These are phyloP conservation scores for Sinocyclocheilus anophthalmus DNA, from an alignment of 2,113 vertebrate genomes.

Conservation along the genomic window DNA sequence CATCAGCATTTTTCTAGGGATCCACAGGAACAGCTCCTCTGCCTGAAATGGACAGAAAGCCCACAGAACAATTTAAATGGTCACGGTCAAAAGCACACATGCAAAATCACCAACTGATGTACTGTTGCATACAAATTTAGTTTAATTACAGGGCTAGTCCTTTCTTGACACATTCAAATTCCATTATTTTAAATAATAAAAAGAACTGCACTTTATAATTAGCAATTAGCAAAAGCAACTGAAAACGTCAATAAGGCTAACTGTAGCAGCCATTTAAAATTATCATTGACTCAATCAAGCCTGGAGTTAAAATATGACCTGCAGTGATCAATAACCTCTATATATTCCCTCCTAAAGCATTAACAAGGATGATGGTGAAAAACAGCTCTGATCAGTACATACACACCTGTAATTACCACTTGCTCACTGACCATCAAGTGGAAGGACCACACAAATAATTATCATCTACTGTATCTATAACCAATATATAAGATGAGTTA, in stretches of 20 bases:
- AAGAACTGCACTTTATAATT: neutral
- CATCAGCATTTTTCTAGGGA: constrained; percentile 96
- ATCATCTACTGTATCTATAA: neutral
- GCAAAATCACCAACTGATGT: neutral
- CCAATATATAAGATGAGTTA: constrained; percentile 12
- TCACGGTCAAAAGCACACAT: neutral
- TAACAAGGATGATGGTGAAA: neutral
- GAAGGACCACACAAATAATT: neutral
- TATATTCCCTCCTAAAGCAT: neutral
- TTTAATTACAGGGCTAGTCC: neutral
- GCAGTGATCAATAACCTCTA: constrained; percentile 23
- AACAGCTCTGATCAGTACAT: neutral
- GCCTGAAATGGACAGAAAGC: constrained; percentile 73
- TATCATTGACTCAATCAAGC: neutral
- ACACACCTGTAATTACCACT: neutral
- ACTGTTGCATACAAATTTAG: neutral
- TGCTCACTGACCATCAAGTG: neutral
- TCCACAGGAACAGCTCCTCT: constrained; percentile 96
- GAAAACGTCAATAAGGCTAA: neutral
- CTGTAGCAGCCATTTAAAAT: constrained; percentile 1
- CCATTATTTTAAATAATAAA: neutral
- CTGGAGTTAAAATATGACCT: neutral
- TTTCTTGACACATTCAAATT: neutral
- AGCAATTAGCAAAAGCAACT: neutral
- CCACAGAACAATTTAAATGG: neutral